These are phyloP conservation scores for Drosophila pandora DNA, from an alignment of 1,140 invertebrate species.

Conservation along the genomic window DNA sequence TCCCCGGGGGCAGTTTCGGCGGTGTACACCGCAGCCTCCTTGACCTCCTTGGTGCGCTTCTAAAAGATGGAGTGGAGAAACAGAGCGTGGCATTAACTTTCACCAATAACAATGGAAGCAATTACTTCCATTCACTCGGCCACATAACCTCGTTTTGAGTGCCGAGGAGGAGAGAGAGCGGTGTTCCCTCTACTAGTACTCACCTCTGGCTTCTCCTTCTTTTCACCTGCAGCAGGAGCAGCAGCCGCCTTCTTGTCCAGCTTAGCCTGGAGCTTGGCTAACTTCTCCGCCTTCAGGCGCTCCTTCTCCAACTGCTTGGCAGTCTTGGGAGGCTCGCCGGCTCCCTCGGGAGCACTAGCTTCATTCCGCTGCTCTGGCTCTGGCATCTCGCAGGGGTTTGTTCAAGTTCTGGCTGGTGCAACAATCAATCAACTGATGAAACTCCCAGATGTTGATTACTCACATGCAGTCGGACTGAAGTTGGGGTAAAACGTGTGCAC, in stretches of 20 bases:
- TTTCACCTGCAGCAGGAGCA: conserved; percentile 85
- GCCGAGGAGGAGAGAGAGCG: background rate
- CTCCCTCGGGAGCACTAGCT: conserved; percentile 44
- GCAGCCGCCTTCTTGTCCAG: conserved; percentile 90
- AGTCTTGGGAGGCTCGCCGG: conserved; percentile 87
- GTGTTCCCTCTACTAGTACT: background rate
- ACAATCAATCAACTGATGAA: conserved; percentile 16
- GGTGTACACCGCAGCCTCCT: conserved; percentile 89
- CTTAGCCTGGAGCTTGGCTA: conserved; percentile 96
- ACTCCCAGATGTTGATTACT: conserved; percentile 41
- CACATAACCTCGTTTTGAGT: conserved; percentile 39
- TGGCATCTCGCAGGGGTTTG: conserved; percentile 21
- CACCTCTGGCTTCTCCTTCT: conserved; percentile 87
- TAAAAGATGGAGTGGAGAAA: conserved; percentile 73
- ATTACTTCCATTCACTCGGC: conserved; percentile 29
- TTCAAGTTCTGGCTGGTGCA: conserved; percentile 34
- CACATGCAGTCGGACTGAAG: conserved; percentile 32
- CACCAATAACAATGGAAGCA: conserved; percentile 33
- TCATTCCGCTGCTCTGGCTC: conserved; percentile 36
- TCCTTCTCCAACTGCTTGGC: conserved; percentile 96
- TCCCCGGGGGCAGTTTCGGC: conserved; percentile 88
- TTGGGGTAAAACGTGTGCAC: conserved; percentile 67
- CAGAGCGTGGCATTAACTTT: conserved; percentile 48
- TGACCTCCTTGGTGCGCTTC: conserved; percentile 91
- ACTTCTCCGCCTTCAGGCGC: conserved; percentile 93